These are phyloP conservation scores for Zosterops pallidus DNA, from an alignment of 2,113 vertebrate genomes.

Conservation along the genomic window DNA sequence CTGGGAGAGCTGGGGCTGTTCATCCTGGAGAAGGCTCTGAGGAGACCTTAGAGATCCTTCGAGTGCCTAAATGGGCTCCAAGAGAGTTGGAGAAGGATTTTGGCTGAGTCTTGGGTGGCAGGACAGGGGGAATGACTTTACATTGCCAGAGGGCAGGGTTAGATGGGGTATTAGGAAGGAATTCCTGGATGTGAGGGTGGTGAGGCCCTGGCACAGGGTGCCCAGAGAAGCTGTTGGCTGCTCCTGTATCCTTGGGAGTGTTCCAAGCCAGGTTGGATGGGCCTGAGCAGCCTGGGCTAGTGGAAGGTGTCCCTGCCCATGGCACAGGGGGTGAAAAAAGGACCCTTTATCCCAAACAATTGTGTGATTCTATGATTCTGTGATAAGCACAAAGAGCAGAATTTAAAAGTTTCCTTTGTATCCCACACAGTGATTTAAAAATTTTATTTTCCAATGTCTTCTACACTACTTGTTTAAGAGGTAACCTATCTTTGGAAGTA, in stretches of 20 bases:
- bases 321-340: rapidly evolving
- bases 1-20: not conserved
- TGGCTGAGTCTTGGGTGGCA: not conserved
- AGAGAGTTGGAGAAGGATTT: not conserved
- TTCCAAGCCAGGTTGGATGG: rapidly evolving
- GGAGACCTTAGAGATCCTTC: not conserved
- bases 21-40: not conserved
- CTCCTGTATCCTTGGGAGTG: not conserved
- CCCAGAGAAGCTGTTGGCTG: not conserved
- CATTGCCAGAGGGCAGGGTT: not conserved
- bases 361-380: not conserved
- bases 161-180: not conserved
- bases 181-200: rapidly evolving
- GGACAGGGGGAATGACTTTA: rapidly evolving
- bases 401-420: not conserved
- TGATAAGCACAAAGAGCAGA: not conserved
- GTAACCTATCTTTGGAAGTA: not conserved
- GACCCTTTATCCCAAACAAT: not conserved
- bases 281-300: rapidly evolving
- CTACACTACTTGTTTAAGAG: not conserved
- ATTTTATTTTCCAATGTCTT: not conserved
- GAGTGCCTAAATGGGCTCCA: not conserved
- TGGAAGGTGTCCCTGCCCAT: not conserved
- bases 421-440: not conserved
- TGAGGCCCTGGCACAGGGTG: not conserved